Evolutionary conservation across 2,113 vertebrate genomes (phyloP), one percentile per base, ranked within the genome.

Genomic region (Ibidorhyncha struthersii): DNA sequence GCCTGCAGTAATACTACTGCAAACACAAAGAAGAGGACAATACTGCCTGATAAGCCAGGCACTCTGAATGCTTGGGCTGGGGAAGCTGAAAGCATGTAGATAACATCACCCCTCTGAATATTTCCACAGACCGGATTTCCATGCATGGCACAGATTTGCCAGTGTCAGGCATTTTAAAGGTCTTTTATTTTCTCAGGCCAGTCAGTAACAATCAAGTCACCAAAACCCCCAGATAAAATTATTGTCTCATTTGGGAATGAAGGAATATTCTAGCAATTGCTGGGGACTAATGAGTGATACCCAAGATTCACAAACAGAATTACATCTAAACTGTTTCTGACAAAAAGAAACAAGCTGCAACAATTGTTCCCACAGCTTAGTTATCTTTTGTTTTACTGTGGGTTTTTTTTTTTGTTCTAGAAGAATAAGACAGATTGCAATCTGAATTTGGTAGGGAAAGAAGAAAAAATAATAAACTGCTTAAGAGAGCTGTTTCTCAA

Each of bases 341-440:
- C 36, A 63, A 86, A 81, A 70, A 80, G 52, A 41, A 74, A 34
- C 23, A 94, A 91, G 61, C 58, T 90, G 38, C 21, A 93, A 26
- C 32, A 90, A 76, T 69, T 85, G 58, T 85, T 86, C 61, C 73
- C 83, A 90, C 41, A 94, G 70, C 53, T 84, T 89, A 82, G 55
- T 77, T 77, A 81, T 87, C 27, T 73, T 77, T 58, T 77, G 22
- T 23, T 55, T 86, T 66, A 27, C 12, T 45, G 45, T 19, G 45
- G 45, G 17, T 69, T 82, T 50, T 73, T 43, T 76, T 29, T 41
- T 18, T 65, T 65, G 52, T 84, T 91, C 70, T 36, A 90, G 49
- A 90, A 96, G 73, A 96, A 79, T 80, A 91, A 56, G 16, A 85
- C 43, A 96, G 83, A 95, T 96, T 96, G 81, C n/a, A 85, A 94